These are phyloP conservation scores for Coracias cyanogaster DNA, from an alignment of 2,797 vertebrate genomes.

Conservation along the genomic window DNA sequence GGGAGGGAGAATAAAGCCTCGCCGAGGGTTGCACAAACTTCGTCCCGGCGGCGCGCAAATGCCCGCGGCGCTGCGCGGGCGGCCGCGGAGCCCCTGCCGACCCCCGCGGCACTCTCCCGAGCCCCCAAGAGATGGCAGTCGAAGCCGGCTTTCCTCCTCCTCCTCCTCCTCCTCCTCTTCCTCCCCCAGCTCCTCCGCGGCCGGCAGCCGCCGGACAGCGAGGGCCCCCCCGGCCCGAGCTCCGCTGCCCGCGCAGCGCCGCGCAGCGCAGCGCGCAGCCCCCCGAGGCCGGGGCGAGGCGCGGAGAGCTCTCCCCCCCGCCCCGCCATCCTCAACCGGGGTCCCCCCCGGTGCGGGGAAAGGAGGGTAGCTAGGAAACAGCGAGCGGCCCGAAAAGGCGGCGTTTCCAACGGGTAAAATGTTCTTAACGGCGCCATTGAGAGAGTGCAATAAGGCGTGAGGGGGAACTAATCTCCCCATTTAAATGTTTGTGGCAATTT, in stretches of 20 bases:
- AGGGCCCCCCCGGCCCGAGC: too few species aligned
- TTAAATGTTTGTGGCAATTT: conserved; percentile 96
- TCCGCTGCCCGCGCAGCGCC: neutral
- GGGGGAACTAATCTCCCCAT: conserved; percentile 96
- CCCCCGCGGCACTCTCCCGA: conserved; percentile 85
- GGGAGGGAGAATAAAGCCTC: neutral
- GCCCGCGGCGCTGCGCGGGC: neutral
- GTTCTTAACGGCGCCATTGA: conserved; percentile 90
- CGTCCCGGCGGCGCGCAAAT: neutral
- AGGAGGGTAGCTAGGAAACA: conserved; percentile 86
- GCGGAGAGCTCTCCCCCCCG: neutral
- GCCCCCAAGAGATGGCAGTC: conserved; percentile 96
- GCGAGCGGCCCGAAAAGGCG: conserved; percentile 84
- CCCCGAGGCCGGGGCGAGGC: neutral
- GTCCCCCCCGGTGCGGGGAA: conserved; percentile 73
- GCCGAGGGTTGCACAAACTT: neutral
- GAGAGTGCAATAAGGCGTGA: conserved; percentile 95
- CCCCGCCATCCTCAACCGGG: neutral
- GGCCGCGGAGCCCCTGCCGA: neutral
- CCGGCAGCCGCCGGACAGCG: neutral
- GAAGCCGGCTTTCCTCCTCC: conserved; percentile 80
- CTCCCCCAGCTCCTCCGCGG: neutral
- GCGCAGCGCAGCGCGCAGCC: neutral
- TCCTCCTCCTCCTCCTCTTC: conserved; percentile 19
- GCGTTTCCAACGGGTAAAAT: conserved; percentile 88